phyloP scores from a whole-genome alignment of 2,888 invertebrate genomes.

The Ormyrus pomaceus region DNA sequence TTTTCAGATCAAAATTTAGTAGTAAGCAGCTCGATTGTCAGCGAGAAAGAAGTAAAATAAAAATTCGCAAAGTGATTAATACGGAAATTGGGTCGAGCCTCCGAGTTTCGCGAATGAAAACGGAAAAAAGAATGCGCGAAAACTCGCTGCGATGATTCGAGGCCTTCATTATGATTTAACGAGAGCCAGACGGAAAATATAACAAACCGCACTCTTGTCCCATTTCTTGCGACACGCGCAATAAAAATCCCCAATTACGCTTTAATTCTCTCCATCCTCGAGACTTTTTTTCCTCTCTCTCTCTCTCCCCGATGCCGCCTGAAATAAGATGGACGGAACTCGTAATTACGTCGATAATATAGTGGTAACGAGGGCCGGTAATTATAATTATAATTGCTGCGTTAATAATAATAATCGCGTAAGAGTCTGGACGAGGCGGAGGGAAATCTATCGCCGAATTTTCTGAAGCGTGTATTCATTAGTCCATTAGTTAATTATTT shows the following conservation, averaged over 20 bases:
- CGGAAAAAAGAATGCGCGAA: too few species aligned
- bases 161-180: slow-evolving; percentile 45
- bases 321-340: background rate
- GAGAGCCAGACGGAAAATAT: background rate
- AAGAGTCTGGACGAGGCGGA: slow-evolving; percentile 10
- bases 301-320: background rate
- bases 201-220: background rate
- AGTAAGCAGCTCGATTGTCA: too few species aligned
- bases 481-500: slow-evolving; percentile 73
- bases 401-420: slow-evolving; percentile 43
- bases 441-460: slow-evolving; percentile 58
- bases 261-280: background rate
- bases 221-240: background rate
- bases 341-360: slow-evolving; percentile 44
- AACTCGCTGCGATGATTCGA: background rate
- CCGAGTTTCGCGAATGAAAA: too few species aligned
- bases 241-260: slow-evolving; percentile 4
- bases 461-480: slow-evolving; percentile 64
- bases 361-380: slow-evolving; percentile 48
- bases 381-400: slow-evolving; percentile 53
- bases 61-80: too few species aligned
- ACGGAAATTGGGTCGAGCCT: too few species aligned
- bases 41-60: too few species aligned
- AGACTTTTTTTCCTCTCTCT: background rate
- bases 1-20: too few species aligned